These are phyloP conservation scores for Sebastes minor DNA, from an alignment of 2,797 vertebrate genomes.

Conservation along the genomic window DNA sequence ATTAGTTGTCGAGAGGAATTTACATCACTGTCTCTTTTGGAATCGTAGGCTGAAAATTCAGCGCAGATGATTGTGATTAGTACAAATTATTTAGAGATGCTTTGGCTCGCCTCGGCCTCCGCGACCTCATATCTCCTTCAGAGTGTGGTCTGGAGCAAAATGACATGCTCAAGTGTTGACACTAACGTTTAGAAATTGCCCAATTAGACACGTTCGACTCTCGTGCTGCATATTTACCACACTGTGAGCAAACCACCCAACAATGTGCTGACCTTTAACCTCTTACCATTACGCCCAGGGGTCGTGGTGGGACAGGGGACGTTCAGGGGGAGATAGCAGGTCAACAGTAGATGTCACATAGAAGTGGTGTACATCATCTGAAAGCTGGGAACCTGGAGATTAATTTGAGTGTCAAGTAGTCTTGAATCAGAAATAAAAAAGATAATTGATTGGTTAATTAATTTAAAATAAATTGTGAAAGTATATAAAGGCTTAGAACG, in stretches of 20 bases:
- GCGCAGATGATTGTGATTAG: conserved; percentile 34
- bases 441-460: too few species aligned
- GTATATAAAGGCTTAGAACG: too few species aligned
- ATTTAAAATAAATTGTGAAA: too few species aligned
- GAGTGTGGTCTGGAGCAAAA: not conserved
- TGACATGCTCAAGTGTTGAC: conserved; percentile 8
- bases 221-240: not conserved
- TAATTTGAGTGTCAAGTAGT: too few species aligned
- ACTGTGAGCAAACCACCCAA: not conserved
- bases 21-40: conserved; percentile 9
- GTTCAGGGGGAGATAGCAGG: too few species aligned
- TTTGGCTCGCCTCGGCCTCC: not conserved
- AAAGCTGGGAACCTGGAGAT: too few species aligned
- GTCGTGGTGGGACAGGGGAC: too few species aligned
- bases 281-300: not conserved
- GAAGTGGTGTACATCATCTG: too few species aligned
- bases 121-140: conserved; percentile 4
- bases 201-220: not conserved
- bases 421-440: too few species aligned
- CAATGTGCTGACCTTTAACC: too few species aligned
- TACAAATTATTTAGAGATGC: conserved; percentile 26
- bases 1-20: conserved; percentile 31
- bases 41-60: not conserved
- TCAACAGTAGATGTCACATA: too few species aligned
- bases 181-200: not conserved